Conservation (phyloP, 2,888 invertebrate species). For the Polyommatus icarus region DNA sequence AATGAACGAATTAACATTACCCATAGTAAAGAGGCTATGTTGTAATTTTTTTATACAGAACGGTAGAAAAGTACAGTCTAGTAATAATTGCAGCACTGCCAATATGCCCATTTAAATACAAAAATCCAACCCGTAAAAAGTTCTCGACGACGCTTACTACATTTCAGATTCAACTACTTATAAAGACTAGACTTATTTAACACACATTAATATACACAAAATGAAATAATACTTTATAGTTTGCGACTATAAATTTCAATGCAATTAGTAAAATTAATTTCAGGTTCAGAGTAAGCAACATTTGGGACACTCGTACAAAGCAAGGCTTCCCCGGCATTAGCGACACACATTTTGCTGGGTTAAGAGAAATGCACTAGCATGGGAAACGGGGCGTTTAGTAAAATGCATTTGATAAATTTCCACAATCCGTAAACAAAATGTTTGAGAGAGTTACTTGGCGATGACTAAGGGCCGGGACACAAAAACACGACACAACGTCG, state of each 20-base stretch:
- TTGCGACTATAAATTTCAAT: constrained; percentile 4
- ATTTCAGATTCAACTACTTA: not conserved
- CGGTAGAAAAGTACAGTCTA: too few species aligned
- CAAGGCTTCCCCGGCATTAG: constrained; percentile 4
- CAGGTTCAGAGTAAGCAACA: constrained; percentile 6
- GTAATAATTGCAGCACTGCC: too few species aligned
- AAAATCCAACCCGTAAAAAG: not conserved
- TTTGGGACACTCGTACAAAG: constrained; percentile 6
- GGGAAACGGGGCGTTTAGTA: not conserved
- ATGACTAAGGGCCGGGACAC: too few species aligned
- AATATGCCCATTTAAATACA: too few species aligned
- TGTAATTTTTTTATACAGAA: too few species aligned
- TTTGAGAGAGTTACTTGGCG: too few species aligned
- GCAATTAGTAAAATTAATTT: constrained; percentile 8
- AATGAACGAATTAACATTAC: too few species aligned
- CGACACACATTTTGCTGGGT: not conserved
- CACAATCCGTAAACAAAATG: too few species aligned
- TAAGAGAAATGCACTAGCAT: not conserved
- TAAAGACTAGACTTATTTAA: not conserved
- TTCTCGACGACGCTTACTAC: too few species aligned
- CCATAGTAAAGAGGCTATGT: too few species aligned
- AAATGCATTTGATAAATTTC: not conserved
- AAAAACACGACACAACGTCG: too few species aligned
- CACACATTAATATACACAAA: not conserved
- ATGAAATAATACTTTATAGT: constrained; percentile 9